Conservation (phyloP, 2,888 invertebrate genomes). For the Apotomis turbidana region DNA sequence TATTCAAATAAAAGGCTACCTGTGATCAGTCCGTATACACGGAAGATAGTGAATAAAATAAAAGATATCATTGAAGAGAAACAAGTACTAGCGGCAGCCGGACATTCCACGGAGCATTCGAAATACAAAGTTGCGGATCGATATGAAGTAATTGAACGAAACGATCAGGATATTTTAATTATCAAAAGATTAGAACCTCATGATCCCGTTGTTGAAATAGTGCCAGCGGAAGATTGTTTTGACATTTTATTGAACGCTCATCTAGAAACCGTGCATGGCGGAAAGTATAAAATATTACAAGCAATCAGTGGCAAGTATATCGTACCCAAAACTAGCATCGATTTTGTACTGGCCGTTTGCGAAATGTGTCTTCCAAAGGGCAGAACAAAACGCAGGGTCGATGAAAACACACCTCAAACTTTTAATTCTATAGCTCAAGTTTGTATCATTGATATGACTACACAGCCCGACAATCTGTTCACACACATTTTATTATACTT, state of each 20-base stretch:
- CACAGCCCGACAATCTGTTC: slow-evolving; percentile 19
- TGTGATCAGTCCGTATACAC: slow-evolving; percentile 14
- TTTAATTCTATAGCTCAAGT: slow-evolving; percentile 30
- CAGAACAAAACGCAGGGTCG: slow-evolving; percentile 1
- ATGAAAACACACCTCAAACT: slow-evolving; percentile 8
- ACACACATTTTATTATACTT: slow-evolving; percentile 20
- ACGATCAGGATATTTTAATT: slow-evolving; percentile 26
- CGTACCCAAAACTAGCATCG: slow-evolving; percentile 27
- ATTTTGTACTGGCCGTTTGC: slow-evolving; percentile 26
- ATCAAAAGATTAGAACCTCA: slow-evolving; percentile 2
- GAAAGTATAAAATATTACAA: slow-evolving; percentile 1
- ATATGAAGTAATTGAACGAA: slow-evolving; percentile 18
- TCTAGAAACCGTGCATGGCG: slow-evolving; percentile 12
- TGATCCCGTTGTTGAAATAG: slow-evolving; percentile 21
- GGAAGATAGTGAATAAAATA: slow-evolving; percentile 17
- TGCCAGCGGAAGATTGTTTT: slow-evolving; percentile 37
- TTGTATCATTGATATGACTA: slow-evolving; percentile 23
- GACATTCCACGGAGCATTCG: slow-evolving; percentile 8
- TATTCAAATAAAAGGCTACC: slow-evolving; percentile 16
- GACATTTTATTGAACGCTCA: slow-evolving; percentile 28
- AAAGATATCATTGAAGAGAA: slow-evolving; percentile 23
- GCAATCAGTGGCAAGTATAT: slow-evolving; percentile 10
- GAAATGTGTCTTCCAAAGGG: slow-evolving; percentile 9
- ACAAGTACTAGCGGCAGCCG: background rate
- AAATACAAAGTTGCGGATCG: slow-evolving; percentile 22